Percentiles rank a stretch among this genome's conserved stretches.
Conservation (phyloP, 2,113 vertebrate species). For the Empidonax alnorum region DNA sequence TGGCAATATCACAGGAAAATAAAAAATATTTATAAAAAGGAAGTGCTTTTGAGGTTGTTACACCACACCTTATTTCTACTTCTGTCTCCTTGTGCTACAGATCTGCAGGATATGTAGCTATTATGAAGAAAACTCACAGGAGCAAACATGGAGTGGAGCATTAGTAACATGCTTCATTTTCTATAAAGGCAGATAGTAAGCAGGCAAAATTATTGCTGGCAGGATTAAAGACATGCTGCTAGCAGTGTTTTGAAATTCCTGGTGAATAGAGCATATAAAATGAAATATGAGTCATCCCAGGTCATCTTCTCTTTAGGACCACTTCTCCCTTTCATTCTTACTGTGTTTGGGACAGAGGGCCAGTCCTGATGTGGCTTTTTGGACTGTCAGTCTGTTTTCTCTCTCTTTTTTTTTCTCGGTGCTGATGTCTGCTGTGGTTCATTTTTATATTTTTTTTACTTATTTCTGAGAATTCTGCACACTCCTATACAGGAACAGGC, state of each 20-base stretch:
- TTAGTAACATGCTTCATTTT: slow-evolving; percentile 34
- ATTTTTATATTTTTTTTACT: background rate
- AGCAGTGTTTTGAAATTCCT: background rate
- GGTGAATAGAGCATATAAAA: background rate
- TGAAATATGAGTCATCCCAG: background rate
- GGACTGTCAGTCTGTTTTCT: background rate
- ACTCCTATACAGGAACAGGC: background rate
- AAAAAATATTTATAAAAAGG: slow-evolving; percentile 22
- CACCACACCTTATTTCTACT: background rate
- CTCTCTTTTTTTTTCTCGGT: background rate
- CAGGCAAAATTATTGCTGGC: background rate
- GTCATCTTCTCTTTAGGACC: background rate
- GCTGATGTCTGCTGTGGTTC: background rate
- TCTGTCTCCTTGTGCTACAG: background rate
- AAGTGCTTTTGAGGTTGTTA: background rate
- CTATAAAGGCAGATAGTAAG: slow-evolving; percentile 2
- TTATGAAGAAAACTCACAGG: background rate
- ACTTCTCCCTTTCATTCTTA: background rate
- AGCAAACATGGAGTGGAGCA: background rate
- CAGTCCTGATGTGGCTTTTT: background rate
- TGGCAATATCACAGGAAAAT: slow-evolving; percentile 6
- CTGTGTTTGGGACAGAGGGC: background rate
- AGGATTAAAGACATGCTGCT: background rate
- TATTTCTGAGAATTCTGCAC: background rate
- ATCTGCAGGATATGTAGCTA: background rate